Conservation (phyloP, 1,140 invertebrate species). For the Thereuonema tuberculata region DNA sequence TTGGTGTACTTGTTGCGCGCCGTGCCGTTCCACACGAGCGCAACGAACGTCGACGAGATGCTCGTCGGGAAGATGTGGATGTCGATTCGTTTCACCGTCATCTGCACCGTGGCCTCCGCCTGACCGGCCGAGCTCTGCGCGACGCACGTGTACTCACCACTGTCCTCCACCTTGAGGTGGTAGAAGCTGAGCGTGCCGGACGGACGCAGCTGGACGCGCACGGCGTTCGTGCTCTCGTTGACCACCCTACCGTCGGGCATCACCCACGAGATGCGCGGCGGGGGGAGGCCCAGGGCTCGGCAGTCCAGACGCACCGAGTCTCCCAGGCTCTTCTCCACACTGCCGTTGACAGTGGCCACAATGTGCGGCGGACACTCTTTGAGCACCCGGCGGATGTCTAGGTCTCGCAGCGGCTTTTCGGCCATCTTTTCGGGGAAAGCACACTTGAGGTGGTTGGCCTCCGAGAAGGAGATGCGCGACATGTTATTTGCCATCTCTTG, state of each 20-base stretch:
- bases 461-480: conserved; percentile 18
- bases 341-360: conserved; percentile 25
- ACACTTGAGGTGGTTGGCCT: conserved; percentile 29
- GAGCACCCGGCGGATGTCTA: conserved; percentile 23
- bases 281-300: conserved; percentile 32
- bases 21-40: conserved; percentile 35
- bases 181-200: conserved; percentile 28
- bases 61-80: conserved; percentile 28
- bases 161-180: conserved; percentile 24
- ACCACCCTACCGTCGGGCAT: conserved; percentile 29
- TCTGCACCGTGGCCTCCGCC: conserved; percentile 13
- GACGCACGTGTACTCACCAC: conserved; percentile 24
- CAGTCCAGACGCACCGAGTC: conserved; percentile 32
- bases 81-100: conserved; percentile 27
- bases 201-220: conserved; percentile 23
- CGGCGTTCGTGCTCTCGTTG: conserved; percentile 24
- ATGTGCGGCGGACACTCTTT: conserved; percentile 27
- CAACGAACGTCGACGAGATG: conserved; percentile 32
- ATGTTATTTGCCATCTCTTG: conserved; percentile 16
- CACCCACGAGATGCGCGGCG: conserved; percentile 32
- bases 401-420: conserved; percentile 23
- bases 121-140: conserved; percentile 22
- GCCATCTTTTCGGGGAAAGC: conserved; percentile 21
- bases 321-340: conserved; percentile 29
- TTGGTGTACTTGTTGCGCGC: conserved; percentile 28